Evolutionary conservation across 1,140 invertebrate genomes (phyloP), one percentile per base, ranked within the genome.

Genomic region (Trialeurodes vaporariorum): DNA sequence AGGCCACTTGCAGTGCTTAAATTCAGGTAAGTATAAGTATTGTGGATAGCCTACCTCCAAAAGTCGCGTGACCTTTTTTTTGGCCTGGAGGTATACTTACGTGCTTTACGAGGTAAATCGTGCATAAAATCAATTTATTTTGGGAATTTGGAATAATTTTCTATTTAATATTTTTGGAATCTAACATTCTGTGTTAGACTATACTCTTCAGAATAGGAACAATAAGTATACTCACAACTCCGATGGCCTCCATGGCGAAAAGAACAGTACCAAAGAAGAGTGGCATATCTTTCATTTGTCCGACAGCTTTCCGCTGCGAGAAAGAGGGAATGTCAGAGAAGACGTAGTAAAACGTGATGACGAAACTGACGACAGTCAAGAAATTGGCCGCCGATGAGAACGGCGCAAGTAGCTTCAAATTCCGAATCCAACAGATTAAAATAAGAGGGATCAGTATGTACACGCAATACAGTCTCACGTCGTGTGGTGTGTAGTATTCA

Each of bases 321-420:
- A 83, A 71, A 0, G 80, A 75, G 0, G 83, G 83, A 0, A 85
- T 68, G 63, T 86, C 83, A 67, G 83, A 78, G 72, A 89, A 83
- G 67, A 90, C 79, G 74, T 87, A 89, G 76, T 86, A 88, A 40
- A 88, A 82, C 25, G 87, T 86, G 63, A 89, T 83, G 1, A 79
- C 81, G 64, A 91, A 84, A 58, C 85, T 85, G 58, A 81, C 76
- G 21, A 85, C 79, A 2, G 86, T 86, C 1, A 85, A 77, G 1
- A 81, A 77, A 71, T 92, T 92, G 9, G 90, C 91, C 2, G 90
- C 75, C 1, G 84, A 82, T 1, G 89, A 91, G 74, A 91, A 87
- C 0, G 87, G 86, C 1, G 89, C 85, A 69, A 93, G 75, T 67
- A 85, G 80, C 76, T 90, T 90, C 2, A 93, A 76, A 74, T 89